phyloP scores from a whole-genome alignment of 2,797 vertebrate genomes.

The Calcarius lapponicus region DNA sequence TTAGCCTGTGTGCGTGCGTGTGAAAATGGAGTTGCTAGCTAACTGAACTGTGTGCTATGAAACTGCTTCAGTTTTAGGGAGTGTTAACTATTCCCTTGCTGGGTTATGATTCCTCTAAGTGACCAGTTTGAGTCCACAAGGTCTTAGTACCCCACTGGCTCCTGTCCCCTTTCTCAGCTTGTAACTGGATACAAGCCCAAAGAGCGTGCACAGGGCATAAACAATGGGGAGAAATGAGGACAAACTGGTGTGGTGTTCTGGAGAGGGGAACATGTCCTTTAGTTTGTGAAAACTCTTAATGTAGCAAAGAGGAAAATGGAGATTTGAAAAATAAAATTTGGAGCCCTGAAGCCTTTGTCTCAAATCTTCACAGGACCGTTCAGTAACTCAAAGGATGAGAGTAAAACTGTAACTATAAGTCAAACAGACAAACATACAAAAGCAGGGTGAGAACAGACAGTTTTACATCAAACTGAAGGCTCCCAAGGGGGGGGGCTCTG shows the following conservation, averaged over 20 bases:
- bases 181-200: neutral
- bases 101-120: neutral
- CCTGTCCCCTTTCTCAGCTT: neutral
- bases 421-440: neutral
- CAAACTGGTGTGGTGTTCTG: neutral
- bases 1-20: neutral
- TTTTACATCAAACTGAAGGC: neutral
- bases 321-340: neutral
- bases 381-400: neutral
- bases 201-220: neutral
- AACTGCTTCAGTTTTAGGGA: neutral
- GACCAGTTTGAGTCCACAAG: neutral
- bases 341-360: neutral
- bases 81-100: neutral
- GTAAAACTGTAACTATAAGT: neutral
- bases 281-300: neutral
- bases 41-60: neutral
- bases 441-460: neutral
- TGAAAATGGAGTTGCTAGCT: slow-evolving; percentile 4
- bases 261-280: neutral
- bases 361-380: neutral
- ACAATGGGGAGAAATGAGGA: neutral
- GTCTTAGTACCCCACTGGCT: neutral
- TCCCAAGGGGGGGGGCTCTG: neutral
- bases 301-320: neutral